phyloP scores from a whole-genome alignment of 2,113 vertebrate species.

The Potamarius usumacintae region DNA sequence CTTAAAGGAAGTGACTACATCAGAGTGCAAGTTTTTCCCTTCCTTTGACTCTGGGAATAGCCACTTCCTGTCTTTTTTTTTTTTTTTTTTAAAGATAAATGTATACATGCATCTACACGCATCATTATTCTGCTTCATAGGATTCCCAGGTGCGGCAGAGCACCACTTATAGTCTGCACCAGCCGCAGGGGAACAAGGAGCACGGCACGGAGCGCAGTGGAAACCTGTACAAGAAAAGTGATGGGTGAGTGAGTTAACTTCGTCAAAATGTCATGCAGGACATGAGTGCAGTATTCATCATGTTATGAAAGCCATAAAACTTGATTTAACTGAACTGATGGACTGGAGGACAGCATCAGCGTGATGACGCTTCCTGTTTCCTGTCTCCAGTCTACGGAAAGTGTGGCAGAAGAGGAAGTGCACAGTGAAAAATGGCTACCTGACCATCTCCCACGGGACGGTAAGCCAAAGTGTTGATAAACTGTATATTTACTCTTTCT shows the following conservation, averaged over 20 bases:
- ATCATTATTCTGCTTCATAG: conserved; percentile 63
- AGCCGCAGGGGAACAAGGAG: conserved; percentile 98
- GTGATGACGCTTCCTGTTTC: conserved; percentile 41
- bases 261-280: neutral
- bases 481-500: neutral
- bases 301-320: neutral
- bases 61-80: conserved; percentile 66
- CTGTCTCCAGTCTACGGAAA: conserved; percentile 70
- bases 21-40: conserved; percentile 30
- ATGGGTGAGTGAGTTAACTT: conserved; percentile 77
- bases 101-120: neutral
- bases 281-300: conserved; percentile 16
- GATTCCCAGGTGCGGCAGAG: conserved; percentile 92
- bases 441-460: conserved; percentile 97
- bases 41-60: conserved; percentile 6
- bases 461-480: conserved; percentile 70
- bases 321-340: neutral
- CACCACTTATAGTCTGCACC: conserved; percentile 93
- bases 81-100: conserved; percentile 56
- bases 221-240: conserved; percentile 93
- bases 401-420: conserved; percentile 83
- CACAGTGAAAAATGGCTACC: conserved; percentile 93
- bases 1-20: conserved; percentile 51
- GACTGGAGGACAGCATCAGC: neutral
- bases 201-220: conserved; percentile 92